Conservation (phyloP, 2,113 vertebrate genomes). For the Gobio gobio region DNA sequence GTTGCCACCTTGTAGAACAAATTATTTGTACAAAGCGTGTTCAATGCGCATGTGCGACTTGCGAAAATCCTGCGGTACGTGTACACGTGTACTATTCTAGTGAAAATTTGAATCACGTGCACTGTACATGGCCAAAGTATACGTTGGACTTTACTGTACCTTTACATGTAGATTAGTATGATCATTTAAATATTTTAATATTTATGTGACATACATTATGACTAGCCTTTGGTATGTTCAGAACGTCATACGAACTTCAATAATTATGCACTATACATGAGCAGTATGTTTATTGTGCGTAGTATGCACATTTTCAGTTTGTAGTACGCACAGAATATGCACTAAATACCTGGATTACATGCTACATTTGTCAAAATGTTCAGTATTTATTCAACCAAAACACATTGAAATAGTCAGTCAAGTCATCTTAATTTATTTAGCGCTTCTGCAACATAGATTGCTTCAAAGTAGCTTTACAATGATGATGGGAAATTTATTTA, state of each 20-base stretch:
- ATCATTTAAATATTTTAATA: background rate
- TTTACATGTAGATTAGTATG: background rate
- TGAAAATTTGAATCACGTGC: too few species aligned
- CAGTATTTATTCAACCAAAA: background rate
- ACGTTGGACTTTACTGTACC: background rate
- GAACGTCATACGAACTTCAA: background rate
- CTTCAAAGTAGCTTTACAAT: too few species aligned
- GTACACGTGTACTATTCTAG: too few species aligned
- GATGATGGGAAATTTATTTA: too few species aligned
- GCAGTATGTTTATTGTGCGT: background rate
- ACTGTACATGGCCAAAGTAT: too few species aligned
- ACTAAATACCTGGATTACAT: background rate
- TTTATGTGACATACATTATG: background rate
- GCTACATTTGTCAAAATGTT: background rate
- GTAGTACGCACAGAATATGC: background rate
- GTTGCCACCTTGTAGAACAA: too few species aligned
- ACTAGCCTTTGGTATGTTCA: background rate
- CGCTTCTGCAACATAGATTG: too few species aligned
- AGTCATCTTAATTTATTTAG: too few species aligned
- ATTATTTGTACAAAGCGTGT: too few species aligned
- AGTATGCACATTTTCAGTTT: background rate
- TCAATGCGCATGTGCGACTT: too few species aligned
- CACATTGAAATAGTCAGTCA: background rate
- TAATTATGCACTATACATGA: background rate
- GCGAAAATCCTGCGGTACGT: too few species aligned